A percentile compares a stretch with the other conserved stretches of the same genome.
phyloP scores from a whole-genome alignment of 2,113 vertebrate species.

The Alouatta palliata region DNA sequence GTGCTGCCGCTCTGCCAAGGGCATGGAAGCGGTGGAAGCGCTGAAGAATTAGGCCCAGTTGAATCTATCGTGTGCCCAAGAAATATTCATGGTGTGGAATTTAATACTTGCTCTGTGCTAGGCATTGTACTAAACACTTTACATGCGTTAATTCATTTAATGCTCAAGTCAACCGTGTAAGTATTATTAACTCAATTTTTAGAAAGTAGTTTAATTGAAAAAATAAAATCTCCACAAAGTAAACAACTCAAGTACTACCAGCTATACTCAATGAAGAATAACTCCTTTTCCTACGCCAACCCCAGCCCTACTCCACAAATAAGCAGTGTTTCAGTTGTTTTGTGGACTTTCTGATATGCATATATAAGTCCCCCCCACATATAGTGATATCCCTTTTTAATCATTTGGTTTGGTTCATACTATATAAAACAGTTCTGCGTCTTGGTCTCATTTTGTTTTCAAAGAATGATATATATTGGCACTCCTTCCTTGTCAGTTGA shows the following conservation, averaged over 20 bases:
- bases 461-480: not conserved
- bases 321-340: not conserved
- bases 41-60: not conserved
- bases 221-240: slow-evolving; percentile 34
- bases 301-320: not conserved
- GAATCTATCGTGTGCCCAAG: not conserved
- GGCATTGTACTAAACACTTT: not conserved
- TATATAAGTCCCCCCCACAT: not conserved
- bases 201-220: slow-evolving; percentile 25
- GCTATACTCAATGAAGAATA: not conserved
- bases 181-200: not conserved
- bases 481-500: not conserved
- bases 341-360: not conserved
- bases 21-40: no score
- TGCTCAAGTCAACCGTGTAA: not conserved
- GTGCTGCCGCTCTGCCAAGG: not conserved
- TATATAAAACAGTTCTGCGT: not conserved
- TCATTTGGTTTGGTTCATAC: not conserved
- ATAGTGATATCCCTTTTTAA: not conserved
- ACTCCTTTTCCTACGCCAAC: not conserved
- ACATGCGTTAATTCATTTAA: slow-evolving; percentile 1
- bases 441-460: not conserved
- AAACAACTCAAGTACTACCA: slow-evolving; percentile 20
- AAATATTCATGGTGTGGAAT: not conserved
- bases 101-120: not conserved